Base-by-base conservation (phyloP, 2,888 invertebrate genomes). In the Amphimallon solstitiale region DNA sequence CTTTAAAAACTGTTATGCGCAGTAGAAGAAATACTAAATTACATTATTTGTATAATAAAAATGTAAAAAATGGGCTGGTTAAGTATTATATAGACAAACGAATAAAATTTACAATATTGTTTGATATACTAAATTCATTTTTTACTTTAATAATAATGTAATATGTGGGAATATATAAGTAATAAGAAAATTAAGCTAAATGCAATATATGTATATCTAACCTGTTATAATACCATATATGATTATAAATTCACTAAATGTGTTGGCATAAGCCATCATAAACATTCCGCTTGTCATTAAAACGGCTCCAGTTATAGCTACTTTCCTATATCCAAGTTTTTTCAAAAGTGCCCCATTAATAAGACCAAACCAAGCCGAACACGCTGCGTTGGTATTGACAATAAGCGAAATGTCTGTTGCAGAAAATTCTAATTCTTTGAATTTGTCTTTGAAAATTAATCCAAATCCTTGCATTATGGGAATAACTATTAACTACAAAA, bases 211-310 rank as follows among this genome's bases (percentile, higher is more conserved):
- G n/a, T n/a, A n/a, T n/a, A n/a, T n/a, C 52, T 52, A 45, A 89
- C 89, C 88, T 77, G 86, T 85, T 72, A 89, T 83, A 78, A 89
- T 82, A 79, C 89, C 87, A 79, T 88, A 89, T 4, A 85, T 84
- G 51, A 89, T 76, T 52, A 89, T 78, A 73, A 88, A 86, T 46
- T 85, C 77, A 75, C 83, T 79, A 72, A 89, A 88, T 17, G 77
- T 84, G 4, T 80, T 80, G 0, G 86, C 83, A 43, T 82, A 80
- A 6, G 87, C 80, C 0, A 88, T 88, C 38, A 86, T 68, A 65
- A 86, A 81, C 14, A 89, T 80, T 6, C 89, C 89, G n/a, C 74
- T 51, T 17, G 84, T 81, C 64, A 86, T 84, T 34, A 85, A 76
- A 15, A 86, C 23, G 1, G 86, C 84, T n/a, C 88, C 89, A 17